A percentile compares a stretch with the other conserved stretches of the same genome.
Evolutionary conservation across 2,888 invertebrate genomes (phyloP).

Genomic region (Megalurothrips usitatus): DNA sequence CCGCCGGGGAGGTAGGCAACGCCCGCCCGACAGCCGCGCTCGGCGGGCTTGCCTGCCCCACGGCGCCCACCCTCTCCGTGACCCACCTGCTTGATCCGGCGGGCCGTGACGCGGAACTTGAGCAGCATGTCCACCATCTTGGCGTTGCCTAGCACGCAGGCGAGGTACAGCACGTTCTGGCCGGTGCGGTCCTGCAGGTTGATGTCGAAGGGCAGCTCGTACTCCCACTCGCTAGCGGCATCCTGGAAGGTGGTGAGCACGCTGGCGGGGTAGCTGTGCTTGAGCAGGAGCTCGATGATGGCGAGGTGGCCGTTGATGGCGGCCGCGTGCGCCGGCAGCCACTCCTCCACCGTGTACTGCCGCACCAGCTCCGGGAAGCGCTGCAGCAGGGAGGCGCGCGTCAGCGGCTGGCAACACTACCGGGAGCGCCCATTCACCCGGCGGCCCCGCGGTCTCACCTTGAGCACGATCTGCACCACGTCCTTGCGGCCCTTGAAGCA

Average conservation of each 20-base stretch:
- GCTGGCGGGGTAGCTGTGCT: conserved; percentile 73
- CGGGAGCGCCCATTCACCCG: neutral
- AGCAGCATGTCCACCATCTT: conserved; percentile 72
- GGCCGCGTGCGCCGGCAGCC: conserved; percentile 90
- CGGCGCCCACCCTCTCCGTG: no score
- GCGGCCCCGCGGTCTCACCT: conserved; percentile 44
- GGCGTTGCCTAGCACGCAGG: conserved; percentile 76
- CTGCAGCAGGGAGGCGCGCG: conserved; percentile 42
- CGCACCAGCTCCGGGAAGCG: conserved; percentile 79
- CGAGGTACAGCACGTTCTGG: conserved; percentile 85
- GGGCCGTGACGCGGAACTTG: conserved; percentile 62
- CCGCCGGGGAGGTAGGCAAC: no score
- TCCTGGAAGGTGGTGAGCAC: conserved; percentile 59
- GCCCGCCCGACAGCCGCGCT: no score
- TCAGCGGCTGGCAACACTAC: neutral
- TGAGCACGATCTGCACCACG: conserved; percentile 50
- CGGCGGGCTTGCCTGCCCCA: no score
- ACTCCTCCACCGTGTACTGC: conserved; percentile 84
- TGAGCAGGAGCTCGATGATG: conserved; percentile 72
- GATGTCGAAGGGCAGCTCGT: conserved; percentile 84
- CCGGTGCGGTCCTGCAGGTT: conserved; percentile 87
- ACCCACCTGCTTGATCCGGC: conserved; percentile 27
- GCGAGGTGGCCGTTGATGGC: conserved; percentile 80
- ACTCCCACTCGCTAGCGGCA: conserved; percentile 61
- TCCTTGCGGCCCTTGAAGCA: conserved; percentile 64